A percentile compares a stretch with the other conserved stretches of the same genome.
Evolutionary conservation across 2,797 vertebrate species (phyloP).

Genomic region (Sebastes oblongus): DNA sequence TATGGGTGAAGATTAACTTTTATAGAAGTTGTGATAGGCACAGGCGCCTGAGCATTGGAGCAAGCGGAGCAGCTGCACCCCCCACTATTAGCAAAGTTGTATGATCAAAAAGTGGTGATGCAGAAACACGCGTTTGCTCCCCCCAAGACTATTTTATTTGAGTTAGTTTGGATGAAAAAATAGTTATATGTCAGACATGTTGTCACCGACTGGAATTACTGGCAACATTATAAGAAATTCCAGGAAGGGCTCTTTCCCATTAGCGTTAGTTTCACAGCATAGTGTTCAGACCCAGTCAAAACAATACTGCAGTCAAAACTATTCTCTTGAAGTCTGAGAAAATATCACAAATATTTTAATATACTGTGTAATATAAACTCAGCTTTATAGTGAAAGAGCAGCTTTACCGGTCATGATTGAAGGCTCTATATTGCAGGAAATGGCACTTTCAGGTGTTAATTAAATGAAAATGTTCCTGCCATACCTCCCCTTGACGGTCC

Average conservation of each 20-base stretch:
- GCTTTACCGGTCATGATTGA: not conserved
- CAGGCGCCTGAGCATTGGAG: not conserved
- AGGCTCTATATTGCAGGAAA: not conserved
- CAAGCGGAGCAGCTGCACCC: not conserved
- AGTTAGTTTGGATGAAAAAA: not conserved
- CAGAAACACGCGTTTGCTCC: too few species aligned
- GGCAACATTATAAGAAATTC: rapidly evolving
- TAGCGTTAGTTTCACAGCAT: not conserved
- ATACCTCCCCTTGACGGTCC: not conserved
- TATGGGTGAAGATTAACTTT: not conserved
- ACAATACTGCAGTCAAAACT: not conserved
- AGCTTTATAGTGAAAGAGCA: not conserved
- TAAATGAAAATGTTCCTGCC: not conserved
- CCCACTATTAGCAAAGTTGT: not conserved
- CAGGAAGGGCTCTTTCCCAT: not conserved
- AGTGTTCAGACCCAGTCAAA: not conserved
- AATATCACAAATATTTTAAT: not conserved
- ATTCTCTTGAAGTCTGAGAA: not conserved
- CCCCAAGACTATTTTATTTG: not conserved
- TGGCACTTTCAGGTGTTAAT: not conserved
- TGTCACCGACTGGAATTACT: not conserved
- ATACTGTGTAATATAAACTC: not conserved
- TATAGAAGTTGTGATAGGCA: not conserved
- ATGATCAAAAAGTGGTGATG: too few species aligned
- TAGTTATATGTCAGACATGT: not conserved